Conservation (phyloP, 2,888 invertebrate species). For the Platynereis dumerilii region DNA sequence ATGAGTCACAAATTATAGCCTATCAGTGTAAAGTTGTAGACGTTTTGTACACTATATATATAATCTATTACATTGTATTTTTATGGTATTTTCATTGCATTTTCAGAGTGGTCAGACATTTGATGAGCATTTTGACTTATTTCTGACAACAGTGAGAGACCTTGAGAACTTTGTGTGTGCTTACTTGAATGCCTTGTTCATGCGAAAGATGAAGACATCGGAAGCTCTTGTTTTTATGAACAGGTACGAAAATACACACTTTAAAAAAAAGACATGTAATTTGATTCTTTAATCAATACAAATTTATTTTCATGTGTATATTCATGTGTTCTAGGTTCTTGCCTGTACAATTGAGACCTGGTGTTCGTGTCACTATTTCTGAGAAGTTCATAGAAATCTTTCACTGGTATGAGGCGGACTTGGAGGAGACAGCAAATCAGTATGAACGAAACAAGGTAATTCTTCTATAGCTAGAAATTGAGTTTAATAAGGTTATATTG, state of each 20-base stretch:
- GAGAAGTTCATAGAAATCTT: slow-evolving; percentile 62
- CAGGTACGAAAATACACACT: too few relatives aligned
- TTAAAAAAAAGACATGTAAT: too few relatives aligned
- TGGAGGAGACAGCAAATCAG: slow-evolving; percentile 57
- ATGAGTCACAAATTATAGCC: too few relatives aligned
- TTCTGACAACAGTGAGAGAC: slow-evolving; percentile 49
- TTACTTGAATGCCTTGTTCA: slow-evolving; percentile 58
- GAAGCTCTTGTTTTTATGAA: slow-evolving; percentile 57
- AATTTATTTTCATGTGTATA: too few relatives aligned
- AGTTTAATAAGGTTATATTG: background rate
- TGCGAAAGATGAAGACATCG: slow-evolving; percentile 56
- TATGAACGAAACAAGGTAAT: slow-evolving; percentile 60
- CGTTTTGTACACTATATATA: too few relatives aligned
- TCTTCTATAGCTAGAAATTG: background rate
- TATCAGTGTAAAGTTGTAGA: too few relatives aligned
- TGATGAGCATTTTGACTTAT: slow-evolving; percentile 55
- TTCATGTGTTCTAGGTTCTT: slow-evolving; percentile 44
- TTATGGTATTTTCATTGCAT: too few relatives aligned
- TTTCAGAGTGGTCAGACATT: slow-evolving; percentile 58
- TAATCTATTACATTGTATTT: too few relatives aligned
- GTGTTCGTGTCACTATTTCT: slow-evolving; percentile 52
- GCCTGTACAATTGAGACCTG: slow-evolving; percentile 53
- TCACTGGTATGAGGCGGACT: slow-evolving; percentile 59
- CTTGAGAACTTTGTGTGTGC: slow-evolving; percentile 59
- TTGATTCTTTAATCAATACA: too few relatives aligned